Percentiles rank a stretch among this genome's conserved stretches.
Conservation (phyloP, 2,888 invertebrate species). For the Globia sparganii region DNA sequence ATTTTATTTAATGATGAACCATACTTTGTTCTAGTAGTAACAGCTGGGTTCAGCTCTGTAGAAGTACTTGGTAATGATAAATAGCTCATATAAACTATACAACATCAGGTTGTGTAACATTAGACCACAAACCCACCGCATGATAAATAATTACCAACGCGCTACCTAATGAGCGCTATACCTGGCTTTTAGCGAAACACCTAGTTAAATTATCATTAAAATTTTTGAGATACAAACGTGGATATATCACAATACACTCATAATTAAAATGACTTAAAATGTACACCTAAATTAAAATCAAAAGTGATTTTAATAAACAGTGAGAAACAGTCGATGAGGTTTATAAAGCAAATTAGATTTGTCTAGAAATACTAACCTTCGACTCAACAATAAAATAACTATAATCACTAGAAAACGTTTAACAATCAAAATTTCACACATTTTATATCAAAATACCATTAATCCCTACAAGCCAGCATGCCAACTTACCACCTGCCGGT, state of each 20-base stretch:
- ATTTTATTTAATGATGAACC: not conserved
- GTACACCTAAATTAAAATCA: not conserved
- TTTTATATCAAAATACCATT: slow-evolving; percentile 61
- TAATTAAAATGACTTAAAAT: not conserved
- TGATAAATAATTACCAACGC: slow-evolving; percentile 19
- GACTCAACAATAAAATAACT: not conserved
- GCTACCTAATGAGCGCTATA: slow-evolving; percentile 24
- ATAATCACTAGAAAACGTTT: slow-evolving; percentile 55
- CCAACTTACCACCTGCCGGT: slow-evolving; percentile 78
- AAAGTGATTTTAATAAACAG: not conserved
- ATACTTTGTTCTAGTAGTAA: not conserved
- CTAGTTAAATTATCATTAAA: not conserved
- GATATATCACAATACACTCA: not conserved
- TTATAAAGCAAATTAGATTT: not conserved
- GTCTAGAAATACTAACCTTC: not conserved
- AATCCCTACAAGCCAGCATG: slow-evolving; percentile 75
- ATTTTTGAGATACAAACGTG: not conserved
- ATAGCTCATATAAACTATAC: slow-evolving; percentile 21
- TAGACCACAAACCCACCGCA: slow-evolving; percentile 18
- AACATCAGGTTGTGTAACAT: slow-evolving; percentile 12
- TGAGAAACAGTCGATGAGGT: not conserved
- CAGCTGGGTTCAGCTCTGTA: not conserved
- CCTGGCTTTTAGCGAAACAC: not conserved
- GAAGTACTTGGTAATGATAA: slow-evolving; percentile 5
- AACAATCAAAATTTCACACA: slow-evolving; percentile 66